Evolutionary conservation across 2,113 vertebrate species (phyloP), one percentile per base, ranked within the genome.

Genomic region (Callorhinus ursinus): DNA sequence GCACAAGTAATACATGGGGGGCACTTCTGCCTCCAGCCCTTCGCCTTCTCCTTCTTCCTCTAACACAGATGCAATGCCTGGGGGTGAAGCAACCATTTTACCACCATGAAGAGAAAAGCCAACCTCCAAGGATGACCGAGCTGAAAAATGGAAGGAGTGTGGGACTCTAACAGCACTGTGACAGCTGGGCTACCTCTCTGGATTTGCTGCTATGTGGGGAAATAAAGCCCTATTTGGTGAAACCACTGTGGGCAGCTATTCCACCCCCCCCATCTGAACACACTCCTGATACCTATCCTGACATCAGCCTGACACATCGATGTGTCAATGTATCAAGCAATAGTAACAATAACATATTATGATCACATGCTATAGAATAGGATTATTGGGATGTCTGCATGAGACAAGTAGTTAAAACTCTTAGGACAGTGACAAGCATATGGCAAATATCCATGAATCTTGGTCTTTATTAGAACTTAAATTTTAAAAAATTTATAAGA

Each of bases 381-480:
- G 6, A 71, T 69, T 67, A 21, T 5, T 26, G 76, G 24, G 26
- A 46, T 51, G 31, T 87, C 6, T 24, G n/a, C 15, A 22, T 6
- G 7, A 24, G 28, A 42, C 21, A 12, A 46, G 26, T 81, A 49
- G 74, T 55, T 81, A 71, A 57, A 53, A 85, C 16, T 65, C 36
- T 12, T 11, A 39, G 33, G 12, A 49, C 42, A n/a, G 24, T 14
- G 61, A 5, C 33, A 86, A 51, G 24, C 53, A 72, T 28, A 4
- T 33, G 51, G 51, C 19, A 72, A 87, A 69, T 36, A 49, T 76
- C 22, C 8, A 26, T 9, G 53, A 51, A 31, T 46, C 39, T 65
- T 96, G 53, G 31, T 8, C 96, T 93, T 86, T 59, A 49, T 69
- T 82, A 65, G 59, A 79, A 57, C 12, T 67, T 61, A 42, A 97